A percentile compares a stretch with the other conserved stretches of the same genome.
Conservation (phyloP, 2,888 invertebrate genomes). For the Pardosa pseudoannulata region DNA sequence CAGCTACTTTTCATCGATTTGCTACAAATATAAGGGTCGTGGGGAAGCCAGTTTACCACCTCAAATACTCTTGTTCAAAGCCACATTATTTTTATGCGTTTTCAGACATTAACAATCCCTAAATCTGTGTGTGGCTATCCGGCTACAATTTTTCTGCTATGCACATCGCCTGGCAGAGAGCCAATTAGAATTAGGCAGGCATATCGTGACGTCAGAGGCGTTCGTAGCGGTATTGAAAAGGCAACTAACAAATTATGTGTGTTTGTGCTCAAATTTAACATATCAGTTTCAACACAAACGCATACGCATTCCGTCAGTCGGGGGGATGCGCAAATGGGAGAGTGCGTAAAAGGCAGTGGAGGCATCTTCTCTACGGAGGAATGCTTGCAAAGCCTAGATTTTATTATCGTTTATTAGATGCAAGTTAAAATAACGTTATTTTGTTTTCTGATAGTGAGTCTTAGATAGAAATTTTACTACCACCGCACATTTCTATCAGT, state of each 20-base stretch:
- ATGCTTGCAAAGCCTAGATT: too few species aligned
- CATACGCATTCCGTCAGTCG: not conserved
- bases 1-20: slow-evolving; percentile 66
- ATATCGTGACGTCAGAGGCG: not conserved
- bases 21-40: slow-evolving; percentile 31
- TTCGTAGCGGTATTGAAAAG: not conserved
- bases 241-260: not conserved
- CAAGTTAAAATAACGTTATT: too few species aligned
- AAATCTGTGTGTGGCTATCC: not conserved
- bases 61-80: slow-evolving; percentile 20
- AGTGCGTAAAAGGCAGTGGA: too few species aligned
- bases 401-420: too few species aligned
- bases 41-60: slow-evolving; percentile 24
- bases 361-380: too few species aligned
- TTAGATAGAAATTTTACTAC: too few species aligned
- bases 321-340: too few species aligned
- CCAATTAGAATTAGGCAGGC: slow-evolving; percentile 18
- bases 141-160: slow-evolving; percentile 29
- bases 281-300: not conserved
- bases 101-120: slow-evolving; percentile 46
- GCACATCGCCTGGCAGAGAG: not conserved
- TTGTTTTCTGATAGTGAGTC: too few species aligned
- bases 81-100: slow-evolving; percentile 43
- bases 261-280: not conserved
- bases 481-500: too few species aligned